Conservation (phyloP, 2,888 invertebrate species). For the Spisula solida region DNA sequence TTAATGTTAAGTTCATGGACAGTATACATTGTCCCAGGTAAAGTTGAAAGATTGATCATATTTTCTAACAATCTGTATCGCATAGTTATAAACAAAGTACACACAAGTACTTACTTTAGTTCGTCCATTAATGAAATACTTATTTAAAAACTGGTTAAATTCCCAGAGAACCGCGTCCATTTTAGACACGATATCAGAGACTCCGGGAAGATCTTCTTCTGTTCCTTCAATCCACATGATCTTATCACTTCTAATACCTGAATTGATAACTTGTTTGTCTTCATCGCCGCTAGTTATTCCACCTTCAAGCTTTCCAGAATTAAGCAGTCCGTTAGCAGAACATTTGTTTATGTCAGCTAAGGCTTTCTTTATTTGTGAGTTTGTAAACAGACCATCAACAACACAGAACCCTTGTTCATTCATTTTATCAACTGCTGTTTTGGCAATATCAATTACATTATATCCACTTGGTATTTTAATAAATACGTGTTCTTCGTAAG, state of each 20-base stretch:
- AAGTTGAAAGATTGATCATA: too few species aligned
- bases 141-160: slow-evolving; percentile 76
- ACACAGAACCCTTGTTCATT: slow-evolving; percentile 67
- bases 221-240: slow-evolving; percentile 95
- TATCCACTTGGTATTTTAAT: slow-evolving; percentile 27
- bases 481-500: slow-evolving; percentile 45
- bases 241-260: slow-evolving; percentile 93
- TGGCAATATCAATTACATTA: slow-evolving; percentile 44
- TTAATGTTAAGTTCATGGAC: too few species aligned
- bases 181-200: slow-evolving; percentile 58
- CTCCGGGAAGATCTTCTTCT: slow-evolving; percentile 60
- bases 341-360: slow-evolving; percentile 63
- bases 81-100: neutral
- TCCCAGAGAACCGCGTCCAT: slow-evolving; percentile 67
- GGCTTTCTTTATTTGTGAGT: slow-evolving; percentile 47
- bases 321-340: slow-evolving; percentile 41
- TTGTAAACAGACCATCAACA: slow-evolving; percentile 66
- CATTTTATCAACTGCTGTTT: slow-evolving; percentile 55
- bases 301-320: slow-evolving; percentile 65
- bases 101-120: slow-evolving; percentile 92
- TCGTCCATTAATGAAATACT: slow-evolving; percentile 94
- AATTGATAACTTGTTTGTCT: slow-evolving; percentile 64
- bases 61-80: too few species aligned
- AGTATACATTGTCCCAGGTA: too few species aligned
- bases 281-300: slow-evolving; percentile 68